Percentiles rank a stretch among this genome's conserved stretches.
phyloP scores from a whole-genome alignment of 1,140 invertebrate species.

The Cyclina sinensis region DNA sequence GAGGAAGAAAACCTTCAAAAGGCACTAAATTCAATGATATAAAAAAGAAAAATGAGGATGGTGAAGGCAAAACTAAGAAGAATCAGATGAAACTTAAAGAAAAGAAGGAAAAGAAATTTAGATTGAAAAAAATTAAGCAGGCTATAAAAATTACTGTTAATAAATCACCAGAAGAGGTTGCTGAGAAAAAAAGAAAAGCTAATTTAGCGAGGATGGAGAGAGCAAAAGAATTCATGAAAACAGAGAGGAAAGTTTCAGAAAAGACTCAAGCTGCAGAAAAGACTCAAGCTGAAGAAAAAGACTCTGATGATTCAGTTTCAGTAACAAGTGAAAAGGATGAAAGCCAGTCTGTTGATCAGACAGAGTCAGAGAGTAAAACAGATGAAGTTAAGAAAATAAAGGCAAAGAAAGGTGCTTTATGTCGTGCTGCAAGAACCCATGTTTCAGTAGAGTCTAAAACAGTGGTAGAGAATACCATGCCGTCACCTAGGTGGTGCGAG shows the following conservation, averaged over 20 bases:
- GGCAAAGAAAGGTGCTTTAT: slow-evolving; percentile 58
- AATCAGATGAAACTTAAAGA: neutral
- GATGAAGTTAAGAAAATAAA: slow-evolving; percentile 44
- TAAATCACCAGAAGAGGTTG: slow-evolving; percentile 55
- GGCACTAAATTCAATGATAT: neutral
- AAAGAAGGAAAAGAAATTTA: slow-evolving; percentile 51
- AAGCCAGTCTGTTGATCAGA: neutral
- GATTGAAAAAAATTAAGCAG: slow-evolving; percentile 57
- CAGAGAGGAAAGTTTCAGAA: slow-evolving; percentile 61
- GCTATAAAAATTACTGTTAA: slow-evolving; percentile 37
- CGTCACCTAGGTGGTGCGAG: slow-evolving; percentile 57
- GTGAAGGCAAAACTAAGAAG: slow-evolving; percentile 28
- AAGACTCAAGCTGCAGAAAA: slow-evolving; percentile 64
- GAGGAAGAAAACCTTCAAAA: neutral
- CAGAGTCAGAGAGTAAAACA: neutral
- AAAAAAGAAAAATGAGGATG: neutral
- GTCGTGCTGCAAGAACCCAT: slow-evolving; percentile 56
- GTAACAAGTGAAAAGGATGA: slow-evolving; percentile 65
- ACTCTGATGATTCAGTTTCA: slow-evolving; percentile 61
- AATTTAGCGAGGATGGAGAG: slow-evolving; percentile 58
- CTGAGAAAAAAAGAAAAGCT: slow-evolving; percentile 62
- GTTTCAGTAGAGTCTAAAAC: slow-evolving; percentile 54
- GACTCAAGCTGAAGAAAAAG: slow-evolving; percentile 36
- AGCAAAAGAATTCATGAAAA: slow-evolving; percentile 61
- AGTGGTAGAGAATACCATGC: slow-evolving; percentile 41